Conservation (phyloP, 2,888 invertebrate species). For the Himalopsyche anomala region DNA sequence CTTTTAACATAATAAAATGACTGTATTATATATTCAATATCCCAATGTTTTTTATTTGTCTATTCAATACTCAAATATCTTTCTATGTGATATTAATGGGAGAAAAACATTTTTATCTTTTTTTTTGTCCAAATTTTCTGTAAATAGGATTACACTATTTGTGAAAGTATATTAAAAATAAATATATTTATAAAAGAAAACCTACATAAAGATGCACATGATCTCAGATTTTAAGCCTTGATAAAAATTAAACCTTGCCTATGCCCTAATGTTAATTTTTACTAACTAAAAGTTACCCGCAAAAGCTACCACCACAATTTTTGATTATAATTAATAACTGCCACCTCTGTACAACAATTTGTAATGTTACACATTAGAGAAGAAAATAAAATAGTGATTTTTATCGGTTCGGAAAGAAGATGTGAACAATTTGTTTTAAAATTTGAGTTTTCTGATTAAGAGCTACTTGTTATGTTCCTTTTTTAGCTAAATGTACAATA, state of each 20-base stretch:
- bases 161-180: too few relatives aligned
- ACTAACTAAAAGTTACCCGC: conserved; percentile 61
- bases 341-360: conserved; percentile 63
- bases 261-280: conserved; percentile 48
- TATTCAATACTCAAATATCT: too few relatives aligned
- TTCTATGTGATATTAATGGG: too few relatives aligned
- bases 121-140: too few relatives aligned
- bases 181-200: too few relatives aligned
- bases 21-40: too few relatives aligned
- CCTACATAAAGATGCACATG: neutral
- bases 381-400: conserved; percentile 52
- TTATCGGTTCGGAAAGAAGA: conserved; percentile 49
- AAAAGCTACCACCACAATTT: conserved; percentile 55
- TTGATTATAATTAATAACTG: conserved; percentile 61
- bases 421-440: conserved; percentile 58
- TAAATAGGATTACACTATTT: too few relatives aligned
- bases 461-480: conserved; percentile 66
- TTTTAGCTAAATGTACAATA: conserved; percentile 66
- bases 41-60: too few relatives aligned
- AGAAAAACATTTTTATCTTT: too few relatives aligned
- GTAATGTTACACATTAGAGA: conserved; percentile 60
- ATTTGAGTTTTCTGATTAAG: conserved; percentile 61
- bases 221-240: conserved; percentile 28
- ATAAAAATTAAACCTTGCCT: conserved; percentile 6
- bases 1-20: too few relatives aligned